Conservation (phyloP, 2,888 invertebrate species). For the Balanococcus diminutus region DNA sequence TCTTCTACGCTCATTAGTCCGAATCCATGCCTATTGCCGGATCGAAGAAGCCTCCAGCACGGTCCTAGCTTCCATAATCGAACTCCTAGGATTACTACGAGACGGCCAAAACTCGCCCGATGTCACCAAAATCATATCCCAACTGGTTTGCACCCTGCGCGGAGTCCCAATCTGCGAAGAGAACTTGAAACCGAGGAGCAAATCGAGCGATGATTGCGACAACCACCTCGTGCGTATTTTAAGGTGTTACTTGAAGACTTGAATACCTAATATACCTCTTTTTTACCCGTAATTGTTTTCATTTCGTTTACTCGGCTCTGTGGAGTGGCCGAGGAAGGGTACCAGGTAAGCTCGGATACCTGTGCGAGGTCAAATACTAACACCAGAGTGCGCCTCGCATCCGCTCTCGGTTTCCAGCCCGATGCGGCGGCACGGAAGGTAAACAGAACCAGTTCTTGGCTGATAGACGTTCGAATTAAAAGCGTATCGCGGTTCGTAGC, state of each 20-base stretch:
- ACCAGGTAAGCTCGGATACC: neutral
- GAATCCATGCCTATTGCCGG: neutral
- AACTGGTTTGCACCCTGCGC: neutral
- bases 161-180: neutral
- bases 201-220: neutral
- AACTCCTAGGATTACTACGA: neutral
- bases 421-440: neutral
- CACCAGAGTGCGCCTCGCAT: neutral
- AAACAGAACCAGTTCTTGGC: slow-evolving; percentile 12
- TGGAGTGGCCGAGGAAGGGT: neutral
- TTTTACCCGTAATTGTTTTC: neutral
- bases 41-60: neutral
- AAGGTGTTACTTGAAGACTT: neutral
- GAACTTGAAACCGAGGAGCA: neutral
- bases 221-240: slow-evolving; percentile 18
- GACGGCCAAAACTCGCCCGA: neutral
- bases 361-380: neutral
- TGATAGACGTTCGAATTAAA: neutral
- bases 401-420: neutral
- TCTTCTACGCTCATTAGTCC: neutral
- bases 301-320: neutral
- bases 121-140: neutral
- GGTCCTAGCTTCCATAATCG: neutral
- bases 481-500: neutral
- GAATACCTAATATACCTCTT: neutral